Evolutionary conservation across 2,888 invertebrate genomes (phyloP), one percentile per base, ranked within the genome.

Genomic region (Ornithoptera priamus): DNA sequence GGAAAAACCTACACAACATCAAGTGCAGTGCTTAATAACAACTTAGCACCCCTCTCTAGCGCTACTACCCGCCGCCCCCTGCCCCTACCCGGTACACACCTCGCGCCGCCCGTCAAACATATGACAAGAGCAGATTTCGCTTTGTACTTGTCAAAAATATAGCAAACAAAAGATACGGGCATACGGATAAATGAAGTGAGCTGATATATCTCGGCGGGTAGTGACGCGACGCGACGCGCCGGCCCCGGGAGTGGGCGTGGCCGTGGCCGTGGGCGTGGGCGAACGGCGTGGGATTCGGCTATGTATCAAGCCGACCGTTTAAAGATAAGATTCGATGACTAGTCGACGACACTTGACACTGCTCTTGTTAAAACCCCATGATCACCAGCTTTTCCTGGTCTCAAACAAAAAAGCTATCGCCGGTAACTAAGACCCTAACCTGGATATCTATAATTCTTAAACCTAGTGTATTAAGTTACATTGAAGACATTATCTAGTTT

Each of bases 111-210:
- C 89, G 90, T 92, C 92, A 92, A 92, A 92, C 91, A 85, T 89
- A 89, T 88, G 91, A 91, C 91, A 91, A 85, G 88, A 86, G 86
- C 92, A 91, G 92, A 91, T 91, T 87, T 83, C 84, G 90, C 92
- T 92, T 92, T 92, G 90, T 92, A 89, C 92, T 90, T 92, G 92
- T 92, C 92, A 92, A 92, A 92, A 92, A 92, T 92, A 92, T 90
- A 88, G 87, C 90, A 92, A 92, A 92, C 92, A 92, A 92, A 92
- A 92, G 91, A 91, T 92, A 90, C 86, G 85, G 72, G 86, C 82
- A 82, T 77, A 87, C 85, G 88, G 85, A 90, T 90, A 90, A 92
- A 92, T 92, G 92, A 92, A 92, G 90, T 90, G 91, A 89, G 91
- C 88, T 92, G 92, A 91, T 92, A 89, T 92, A 88, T 89, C 89